phyloP scores from a whole-genome alignment of 2,113 vertebrate species.

The Mohoua ochrocephala region DNA sequence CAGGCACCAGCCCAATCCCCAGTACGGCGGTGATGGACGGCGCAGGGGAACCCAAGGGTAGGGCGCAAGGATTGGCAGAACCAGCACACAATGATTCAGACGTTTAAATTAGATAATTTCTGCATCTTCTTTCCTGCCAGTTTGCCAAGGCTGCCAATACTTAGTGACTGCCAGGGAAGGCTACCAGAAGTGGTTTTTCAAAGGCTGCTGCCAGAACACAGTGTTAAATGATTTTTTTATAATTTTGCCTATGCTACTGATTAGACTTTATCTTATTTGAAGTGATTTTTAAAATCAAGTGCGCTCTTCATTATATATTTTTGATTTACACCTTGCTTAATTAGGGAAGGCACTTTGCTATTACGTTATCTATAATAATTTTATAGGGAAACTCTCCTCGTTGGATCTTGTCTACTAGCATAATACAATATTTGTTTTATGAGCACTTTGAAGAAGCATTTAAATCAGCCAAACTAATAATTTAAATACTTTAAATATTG shows the following conservation, averaged over 20 bases:
- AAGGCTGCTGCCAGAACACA: neutral
- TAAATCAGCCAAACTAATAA: neutral
- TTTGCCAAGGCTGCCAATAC: slow-evolving; percentile 37
- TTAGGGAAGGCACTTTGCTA: neutral
- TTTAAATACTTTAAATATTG: neutral
- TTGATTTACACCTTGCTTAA: neutral
- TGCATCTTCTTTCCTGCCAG: neutral
- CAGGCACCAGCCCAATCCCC: neutral
- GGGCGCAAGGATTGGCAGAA: neutral
- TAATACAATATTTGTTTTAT: neutral
- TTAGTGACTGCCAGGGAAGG: neutral
- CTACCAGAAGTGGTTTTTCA: neutral
- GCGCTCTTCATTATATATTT: neutral
- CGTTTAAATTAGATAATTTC: neutral
- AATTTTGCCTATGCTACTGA: neutral
- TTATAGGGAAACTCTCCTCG: neutral
- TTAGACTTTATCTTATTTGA: neutral
- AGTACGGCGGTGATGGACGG: neutral
- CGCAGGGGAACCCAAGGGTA: neutral
- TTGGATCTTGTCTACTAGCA: neutral
- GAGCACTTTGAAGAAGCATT: neutral
- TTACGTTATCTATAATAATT: neutral
- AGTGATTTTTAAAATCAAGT: neutral
- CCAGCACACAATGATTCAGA: neutral
- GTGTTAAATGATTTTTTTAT: neutral